Evolutionary conservation across 30 jellyfish, hydroid and myxozoan species (phyloP).

Genomic region (Haliclystus octoradiatus): DNA sequence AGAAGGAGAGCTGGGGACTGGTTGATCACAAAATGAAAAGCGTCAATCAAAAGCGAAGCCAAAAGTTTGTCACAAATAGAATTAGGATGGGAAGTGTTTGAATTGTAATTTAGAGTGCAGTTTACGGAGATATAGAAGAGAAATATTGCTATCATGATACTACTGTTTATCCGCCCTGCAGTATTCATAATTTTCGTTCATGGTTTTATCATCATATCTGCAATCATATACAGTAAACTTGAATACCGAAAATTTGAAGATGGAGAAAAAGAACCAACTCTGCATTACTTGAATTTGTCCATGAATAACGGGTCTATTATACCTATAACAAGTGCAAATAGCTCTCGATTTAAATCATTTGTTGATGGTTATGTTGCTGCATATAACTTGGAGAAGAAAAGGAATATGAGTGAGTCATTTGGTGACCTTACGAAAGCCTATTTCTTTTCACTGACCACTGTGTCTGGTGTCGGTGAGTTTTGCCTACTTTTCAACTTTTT

Average conservation of each 20-base stretch:
- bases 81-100: too few relatives aligned
- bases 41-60: too few relatives aligned
- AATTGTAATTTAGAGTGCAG: too few relatives aligned
- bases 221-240: background rate
- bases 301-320: background rate
- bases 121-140: too few relatives aligned
- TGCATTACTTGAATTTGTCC: background rate
- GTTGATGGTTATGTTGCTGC: background rate
- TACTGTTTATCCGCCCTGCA: background rate
- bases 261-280: background rate
- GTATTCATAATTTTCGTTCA: background rate
- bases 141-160: background rate
- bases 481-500: background rate
- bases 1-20: too few relatives aligned
- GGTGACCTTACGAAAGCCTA: background rate
- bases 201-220: background rate
- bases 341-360: background rate
- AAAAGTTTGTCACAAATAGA: too few relatives aligned
- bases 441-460: background rate
- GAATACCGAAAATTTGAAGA: background rate
- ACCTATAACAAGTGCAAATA: background rate
- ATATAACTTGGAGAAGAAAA: background rate
- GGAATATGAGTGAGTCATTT: background rate
- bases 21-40: too few relatives aligned
- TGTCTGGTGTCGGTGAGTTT: background rate